Conservation (phyloP, 2,797 vertebrate genomes). For the Fundulus diaphanus region DNA sequence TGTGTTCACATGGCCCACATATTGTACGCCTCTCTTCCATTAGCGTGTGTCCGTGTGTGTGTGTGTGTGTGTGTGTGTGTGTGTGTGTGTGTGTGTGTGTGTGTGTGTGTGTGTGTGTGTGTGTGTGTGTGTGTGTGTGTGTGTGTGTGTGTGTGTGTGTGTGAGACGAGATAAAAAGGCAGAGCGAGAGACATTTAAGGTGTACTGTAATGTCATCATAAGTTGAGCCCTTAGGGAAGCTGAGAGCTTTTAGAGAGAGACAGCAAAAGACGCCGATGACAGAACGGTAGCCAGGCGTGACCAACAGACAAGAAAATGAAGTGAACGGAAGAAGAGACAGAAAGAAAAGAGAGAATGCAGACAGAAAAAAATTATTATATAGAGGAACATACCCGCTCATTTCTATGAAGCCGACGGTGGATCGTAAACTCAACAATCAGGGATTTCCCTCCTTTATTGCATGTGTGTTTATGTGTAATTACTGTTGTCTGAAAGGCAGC, state of each 20-base stretch:
- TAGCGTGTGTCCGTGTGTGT: slow-evolving; percentile 34
- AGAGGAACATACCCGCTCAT: slow-evolving; percentile 15
- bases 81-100: slow-evolving; percentile 3
- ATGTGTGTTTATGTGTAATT: slow-evolving; percentile 49
- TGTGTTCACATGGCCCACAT: slow-evolving; percentile 67
- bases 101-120: slow-evolving; percentile 23
- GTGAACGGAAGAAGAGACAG: slow-evolving; percentile 21
- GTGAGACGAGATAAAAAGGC: slow-evolving; percentile 30
- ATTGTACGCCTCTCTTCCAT: slow-evolving; percentile 63
- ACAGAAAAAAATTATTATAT: slow-evolving; percentile 10
- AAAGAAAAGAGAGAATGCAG: slow-evolving; percentile 20
- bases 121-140: slow-evolving; percentile 3
- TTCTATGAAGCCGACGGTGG: slow-evolving; percentile 52
- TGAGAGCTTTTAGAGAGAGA: slow-evolving; percentile 74
- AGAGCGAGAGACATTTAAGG: slow-evolving; percentile 40
- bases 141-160: slow-evolving; percentile 5
- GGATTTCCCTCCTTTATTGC: slow-evolving; percentile 60
- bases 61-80: slow-evolving; percentile 7
- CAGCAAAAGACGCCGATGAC: slow-evolving; percentile 70
- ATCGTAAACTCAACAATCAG: slow-evolving; percentile 61
- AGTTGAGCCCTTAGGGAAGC: slow-evolving; percentile 68
- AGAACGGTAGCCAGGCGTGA: slow-evolving; percentile 66
- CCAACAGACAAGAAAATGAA: slow-evolving; percentile 42
- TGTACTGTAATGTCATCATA: slow-evolving; percentile 74
- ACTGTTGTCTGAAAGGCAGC: slow-evolving; percentile 52